Evolutionary conservation across 2,113 vertebrate genomes (phyloP).

Genomic region (Charadrius vociferus): DNA sequence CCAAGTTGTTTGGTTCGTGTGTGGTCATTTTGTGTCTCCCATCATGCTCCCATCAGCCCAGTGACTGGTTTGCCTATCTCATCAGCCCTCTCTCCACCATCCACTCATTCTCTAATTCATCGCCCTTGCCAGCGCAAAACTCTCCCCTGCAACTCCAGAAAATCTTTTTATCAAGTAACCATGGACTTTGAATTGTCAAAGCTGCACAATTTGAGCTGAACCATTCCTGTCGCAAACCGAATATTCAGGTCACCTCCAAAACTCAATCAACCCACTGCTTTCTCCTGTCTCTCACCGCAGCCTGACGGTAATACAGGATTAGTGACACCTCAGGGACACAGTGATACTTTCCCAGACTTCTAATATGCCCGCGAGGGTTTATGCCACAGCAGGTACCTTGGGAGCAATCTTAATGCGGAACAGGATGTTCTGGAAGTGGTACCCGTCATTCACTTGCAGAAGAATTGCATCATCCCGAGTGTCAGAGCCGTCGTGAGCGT

Average conservation of each 20-base stretch:
- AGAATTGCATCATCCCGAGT: slow-evolving; percentile 75
- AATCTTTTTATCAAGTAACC: neutral
- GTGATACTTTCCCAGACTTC: neutral
- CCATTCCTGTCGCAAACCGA: neutral
- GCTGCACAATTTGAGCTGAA: neutral
- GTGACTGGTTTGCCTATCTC: neutral
- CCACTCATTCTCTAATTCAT: neutral
- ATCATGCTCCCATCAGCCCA: neutral
- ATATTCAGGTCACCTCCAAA: neutral
- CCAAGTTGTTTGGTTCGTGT: neutral
- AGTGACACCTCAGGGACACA: neutral
- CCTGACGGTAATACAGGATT: accelerated
- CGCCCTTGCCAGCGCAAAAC: neutral
- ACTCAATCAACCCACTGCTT: neutral
- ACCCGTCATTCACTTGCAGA: slow-evolving; percentile 88
- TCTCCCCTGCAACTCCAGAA: neutral
- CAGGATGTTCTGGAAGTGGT: slow-evolving; percentile 88
- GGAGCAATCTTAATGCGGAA: slow-evolving; percentile 77
- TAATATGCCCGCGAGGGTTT: neutral
- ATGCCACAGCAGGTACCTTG: slow-evolving; percentile 73
- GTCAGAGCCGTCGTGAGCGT: slow-evolving; percentile 83
- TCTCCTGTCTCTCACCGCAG: neutral
- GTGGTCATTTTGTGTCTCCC: neutral
- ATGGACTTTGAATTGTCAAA: accelerated
- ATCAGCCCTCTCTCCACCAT: neutral